Conservation (phyloP, 2,797 vertebrate species). For the Aphelocoma californica region DNA sequence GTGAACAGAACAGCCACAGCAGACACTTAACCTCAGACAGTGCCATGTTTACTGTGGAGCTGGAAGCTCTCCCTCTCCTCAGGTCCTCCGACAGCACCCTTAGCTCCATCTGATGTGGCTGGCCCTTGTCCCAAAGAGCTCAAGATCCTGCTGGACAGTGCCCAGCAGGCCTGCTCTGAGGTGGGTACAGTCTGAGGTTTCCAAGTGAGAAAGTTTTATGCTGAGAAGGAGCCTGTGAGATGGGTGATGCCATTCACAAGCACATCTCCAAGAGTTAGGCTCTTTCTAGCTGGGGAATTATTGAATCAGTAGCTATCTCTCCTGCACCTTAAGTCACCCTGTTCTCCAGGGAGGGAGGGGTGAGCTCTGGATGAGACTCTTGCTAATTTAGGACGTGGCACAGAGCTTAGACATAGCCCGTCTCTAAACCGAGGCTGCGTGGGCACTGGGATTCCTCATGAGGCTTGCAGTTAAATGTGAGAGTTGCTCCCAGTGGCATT, state of each 20-base stretch:
- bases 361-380: neutral
- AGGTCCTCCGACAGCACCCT: neutral
- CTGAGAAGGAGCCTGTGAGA: neutral
- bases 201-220: neutral
- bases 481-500: slow-evolving; percentile 2
- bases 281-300: neutral
- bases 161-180: neutral
- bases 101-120: neutral
- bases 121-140: neutral
- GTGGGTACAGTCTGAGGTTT: neutral
- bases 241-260: neutral
- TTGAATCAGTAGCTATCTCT: neutral
- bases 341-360: neutral
- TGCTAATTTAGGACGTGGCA: neutral
- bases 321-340: neutral
- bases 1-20: neutral
- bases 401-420: neutral
- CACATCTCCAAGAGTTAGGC: neutral
- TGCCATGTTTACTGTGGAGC: neutral
- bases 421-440: neutral
- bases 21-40: neutral
- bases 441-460: neutral
- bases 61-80: neutral
- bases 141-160: neutral
- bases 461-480: neutral